Evolutionary conservation across 2,113 vertebrate genomes (phyloP).

Genomic region (Alces alces): DNA sequence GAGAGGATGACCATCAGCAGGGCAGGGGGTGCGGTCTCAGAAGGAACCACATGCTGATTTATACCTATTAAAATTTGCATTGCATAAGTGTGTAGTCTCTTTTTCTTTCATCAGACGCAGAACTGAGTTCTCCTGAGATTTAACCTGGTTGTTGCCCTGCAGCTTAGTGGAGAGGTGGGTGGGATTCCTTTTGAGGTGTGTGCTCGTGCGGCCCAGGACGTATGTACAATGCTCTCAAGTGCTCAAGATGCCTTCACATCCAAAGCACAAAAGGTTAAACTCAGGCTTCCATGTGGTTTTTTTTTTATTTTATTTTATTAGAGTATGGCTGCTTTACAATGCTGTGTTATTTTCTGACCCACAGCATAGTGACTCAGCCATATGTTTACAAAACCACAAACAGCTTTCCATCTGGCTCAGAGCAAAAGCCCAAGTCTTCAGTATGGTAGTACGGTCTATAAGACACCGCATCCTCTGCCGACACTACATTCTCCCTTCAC

Average conservation of each 20-base stretch:
- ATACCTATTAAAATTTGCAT: too few species aligned
- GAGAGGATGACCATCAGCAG: not conserved
- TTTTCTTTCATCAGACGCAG: not conserved
- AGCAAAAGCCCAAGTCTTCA: not conserved
- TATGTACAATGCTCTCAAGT: rapidly evolving
- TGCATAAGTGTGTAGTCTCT: not conserved
- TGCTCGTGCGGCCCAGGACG: not conserved
- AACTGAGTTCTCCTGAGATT: not conserved
- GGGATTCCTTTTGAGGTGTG: rapidly evolving
- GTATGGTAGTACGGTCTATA: rapidly evolving
- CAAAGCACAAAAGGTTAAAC: not conserved
- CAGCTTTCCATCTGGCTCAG: not conserved
- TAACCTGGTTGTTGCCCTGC: not conserved
- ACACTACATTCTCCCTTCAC: not conserved
- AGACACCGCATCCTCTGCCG: rapidly evolving
- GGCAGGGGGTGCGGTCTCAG: too few species aligned
- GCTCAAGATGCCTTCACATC: not conserved
- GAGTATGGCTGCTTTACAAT: not conserved
- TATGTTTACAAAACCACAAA: not conserved
- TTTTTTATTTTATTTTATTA: not conserved
- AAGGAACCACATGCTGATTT: not conserved
- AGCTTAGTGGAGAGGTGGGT: not conserved
- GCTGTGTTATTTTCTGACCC: not conserved
- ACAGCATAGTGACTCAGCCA: not conserved
- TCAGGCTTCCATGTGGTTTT: too few species aligned